Percentiles rank a stretch among this genome's conserved stretches.
These are phyloP conservation scores for Xiphophorus birchmanni DNA, from an alignment of 2,797 vertebrate species.

Conservation along the genomic window DNA sequence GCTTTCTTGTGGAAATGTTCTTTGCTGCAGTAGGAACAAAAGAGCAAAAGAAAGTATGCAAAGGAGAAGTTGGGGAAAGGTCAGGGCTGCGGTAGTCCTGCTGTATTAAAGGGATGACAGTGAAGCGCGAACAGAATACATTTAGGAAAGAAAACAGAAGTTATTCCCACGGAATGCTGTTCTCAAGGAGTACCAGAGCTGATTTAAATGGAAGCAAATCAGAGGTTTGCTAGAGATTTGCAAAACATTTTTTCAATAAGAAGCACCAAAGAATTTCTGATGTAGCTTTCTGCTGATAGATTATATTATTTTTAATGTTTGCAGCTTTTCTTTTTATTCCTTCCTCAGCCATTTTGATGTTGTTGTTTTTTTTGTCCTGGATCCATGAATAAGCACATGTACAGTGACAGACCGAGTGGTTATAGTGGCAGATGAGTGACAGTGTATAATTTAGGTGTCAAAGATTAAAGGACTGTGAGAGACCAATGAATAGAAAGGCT, in stretches of 20 bases:
- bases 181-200: not conserved
- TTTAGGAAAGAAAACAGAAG: slow-evolving; percentile 6
- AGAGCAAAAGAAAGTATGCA: slow-evolving; percentile 4
- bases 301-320: not conserved
- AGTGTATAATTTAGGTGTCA: slow-evolving; percentile 8
- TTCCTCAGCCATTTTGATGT: not conserved
- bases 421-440: not conserved
- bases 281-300: not conserved
- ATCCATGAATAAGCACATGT: slow-evolving; percentile 1
- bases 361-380: too few relatives aligned
- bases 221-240: not conserved
- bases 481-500: not conserved
- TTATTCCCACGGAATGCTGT: slow-evolving; percentile 1
- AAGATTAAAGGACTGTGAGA: not conserved
- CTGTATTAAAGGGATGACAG: slow-evolving; percentile 11
- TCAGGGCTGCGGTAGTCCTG: slow-evolving; percentile 43
- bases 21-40: slow-evolving; percentile 14
- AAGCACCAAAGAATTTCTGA: not conserved
- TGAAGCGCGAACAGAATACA: slow-evolving; percentile 10
- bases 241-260: not conserved
- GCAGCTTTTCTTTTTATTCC: not conserved
- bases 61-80: slow-evolving; percentile 44
- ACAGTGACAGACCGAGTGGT: not conserved
- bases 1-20: slow-evolving; percentile 11
- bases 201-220: slow-evolving; percentile 1